Evolutionary conservation across 2,888 invertebrate species (phyloP), one percentile per base, ranked within the genome.

Genomic region (Arenicola marina): DNA sequence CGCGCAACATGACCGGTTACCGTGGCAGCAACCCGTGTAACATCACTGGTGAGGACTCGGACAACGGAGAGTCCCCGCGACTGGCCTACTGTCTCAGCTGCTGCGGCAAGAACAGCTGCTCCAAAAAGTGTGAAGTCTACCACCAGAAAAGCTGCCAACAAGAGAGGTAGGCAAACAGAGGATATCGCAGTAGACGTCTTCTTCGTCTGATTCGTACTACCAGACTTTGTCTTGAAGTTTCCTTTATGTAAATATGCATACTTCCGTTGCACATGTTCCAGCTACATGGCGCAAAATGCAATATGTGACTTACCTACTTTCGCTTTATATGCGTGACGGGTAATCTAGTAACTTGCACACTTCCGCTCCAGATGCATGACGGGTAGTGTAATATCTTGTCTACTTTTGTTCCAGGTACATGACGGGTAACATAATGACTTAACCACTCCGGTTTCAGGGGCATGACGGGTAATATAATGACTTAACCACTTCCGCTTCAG

Each of bases 61-160:
- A 79, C 60, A 78, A 76, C 59, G 80, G 78, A 28, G 72, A 75
- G 61, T 80, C 80, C 1, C 80, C 81, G 18, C 69, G 80, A 43
- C 73, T 82, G 15, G 66, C 66, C 59, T 65, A 73, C 61, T 82
- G 82, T 65, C 76, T 59, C 62, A 63, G 75, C 28, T 81, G 81
- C 66, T 79, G 80, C 66, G 73, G 71, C 26, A 73, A 75, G 55
- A 69, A 70, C 38, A 75, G 77, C 59, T 81, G 81, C 63, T 66
- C 72, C 4, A 67, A 74, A 2, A 60, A 64, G 24, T 81, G 81
- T 61, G 72, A 75, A 48, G 73, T 76, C 34, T 79, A 80, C 62
- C 76, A 77, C 62, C 71, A 74, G 51, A 65, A 67, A 21, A 66
- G 69, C 21, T 81, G 81, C 56, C 68, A 73, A 32, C 76, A 77